These are phyloP conservation scores for Anguilla obscura DNA, from an alignment of 2,797 vertebrate species.

Conservation along the genomic window DNA sequence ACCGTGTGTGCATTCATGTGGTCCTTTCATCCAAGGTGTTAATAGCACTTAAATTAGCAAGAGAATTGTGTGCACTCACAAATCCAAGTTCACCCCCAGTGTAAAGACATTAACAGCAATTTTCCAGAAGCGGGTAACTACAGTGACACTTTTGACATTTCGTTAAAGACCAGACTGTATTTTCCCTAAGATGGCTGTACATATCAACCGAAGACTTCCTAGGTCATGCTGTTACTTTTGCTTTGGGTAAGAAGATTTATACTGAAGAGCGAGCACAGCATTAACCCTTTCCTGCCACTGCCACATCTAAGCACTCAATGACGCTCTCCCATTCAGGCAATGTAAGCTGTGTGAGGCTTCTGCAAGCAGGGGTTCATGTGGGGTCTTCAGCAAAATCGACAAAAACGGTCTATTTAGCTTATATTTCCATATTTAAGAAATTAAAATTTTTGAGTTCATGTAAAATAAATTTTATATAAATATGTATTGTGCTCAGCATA, in stretches of 20 bases:
- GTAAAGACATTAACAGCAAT: slow-evolving; percentile 6
- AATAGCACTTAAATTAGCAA: slow-evolving; percentile 53
- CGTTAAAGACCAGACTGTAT: not conserved
- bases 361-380: not conserved
- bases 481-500: too few relatives aligned
- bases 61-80: slow-evolving; percentile 15
- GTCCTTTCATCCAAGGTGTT: slow-evolving; percentile 48
- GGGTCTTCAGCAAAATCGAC: not conserved
- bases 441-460: not conserved
- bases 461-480: too few relatives aligned
- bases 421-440: not conserved
- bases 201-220: not conserved
- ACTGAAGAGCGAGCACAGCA: not conserved
- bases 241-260: not conserved
- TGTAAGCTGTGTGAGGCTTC: not conserved
- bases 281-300: not conserved
- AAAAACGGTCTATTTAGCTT: not conserved
- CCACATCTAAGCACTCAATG: not conserved
- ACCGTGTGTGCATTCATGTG: slow-evolving; percentile 34
- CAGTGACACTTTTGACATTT: slow-evolving; percentile 3
- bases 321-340: not conserved
- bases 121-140: not conserved
- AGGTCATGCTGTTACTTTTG: not conserved
- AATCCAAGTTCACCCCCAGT: not conserved
- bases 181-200: not conserved